phyloP scores from a whole-genome alignment of 2,797 vertebrate species.

The Harpagifer antarcticus region DNA sequence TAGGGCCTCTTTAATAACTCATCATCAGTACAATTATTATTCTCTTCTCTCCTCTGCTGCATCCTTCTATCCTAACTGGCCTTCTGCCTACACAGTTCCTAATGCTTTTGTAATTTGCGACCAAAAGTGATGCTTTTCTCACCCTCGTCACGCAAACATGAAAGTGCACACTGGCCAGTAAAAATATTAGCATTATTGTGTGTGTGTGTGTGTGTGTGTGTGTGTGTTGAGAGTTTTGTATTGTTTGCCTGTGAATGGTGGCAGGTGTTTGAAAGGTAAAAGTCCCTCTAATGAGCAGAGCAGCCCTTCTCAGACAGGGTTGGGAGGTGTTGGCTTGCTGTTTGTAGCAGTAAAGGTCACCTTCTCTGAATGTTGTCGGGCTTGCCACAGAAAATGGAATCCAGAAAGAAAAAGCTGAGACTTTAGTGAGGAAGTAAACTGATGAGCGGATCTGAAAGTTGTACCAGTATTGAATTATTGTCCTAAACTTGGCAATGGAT shows the following conservation, averaged over 20 bases:
- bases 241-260: conserved; percentile 47
- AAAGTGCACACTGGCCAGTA: background rate
- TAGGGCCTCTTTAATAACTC: conserved; percentile 39
- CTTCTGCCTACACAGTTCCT: conserved; percentile 63
- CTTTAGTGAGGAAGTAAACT: conserved; percentile 2
- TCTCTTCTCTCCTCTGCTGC: background rate
- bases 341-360: conserved; percentile 71
- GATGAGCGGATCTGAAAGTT: background rate
- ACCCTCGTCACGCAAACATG: conserved; percentile 45
- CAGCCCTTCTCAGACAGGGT: conserved; percentile 15
- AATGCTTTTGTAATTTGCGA: conserved; percentile 58
- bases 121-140: conserved; percentile 62
- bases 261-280: conserved; percentile 67
- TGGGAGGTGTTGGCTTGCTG: background rate
- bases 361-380: conserved; percentile 58
- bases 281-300: conserved; percentile 61
- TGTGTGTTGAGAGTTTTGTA: conserved; percentile 16
- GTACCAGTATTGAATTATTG: background rate
- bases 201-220: conserved; percentile 6
- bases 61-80: conserved; percentile 15
- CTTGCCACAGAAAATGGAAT: conserved; percentile 29
- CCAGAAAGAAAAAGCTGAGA: conserved; percentile 23
- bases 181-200: conserved; percentile 34
- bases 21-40: conserved; percentile 25
- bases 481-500: background rate